Conservation (phyloP, 2,797 vertebrate species). For the Lagocephalus sceleratus region DNA sequence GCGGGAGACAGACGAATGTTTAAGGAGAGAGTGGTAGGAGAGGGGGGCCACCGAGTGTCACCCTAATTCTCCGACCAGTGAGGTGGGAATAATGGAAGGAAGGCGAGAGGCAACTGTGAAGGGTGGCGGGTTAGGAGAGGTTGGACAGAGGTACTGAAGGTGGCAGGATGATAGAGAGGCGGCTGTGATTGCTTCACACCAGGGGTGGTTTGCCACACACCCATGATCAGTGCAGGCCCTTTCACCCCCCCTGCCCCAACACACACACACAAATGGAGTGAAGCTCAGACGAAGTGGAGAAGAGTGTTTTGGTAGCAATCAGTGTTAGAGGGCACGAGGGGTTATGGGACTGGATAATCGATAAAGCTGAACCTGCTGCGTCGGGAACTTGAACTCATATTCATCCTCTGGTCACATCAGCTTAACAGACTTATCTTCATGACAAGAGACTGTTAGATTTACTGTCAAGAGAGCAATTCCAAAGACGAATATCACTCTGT, state of each 20-base stretch:
- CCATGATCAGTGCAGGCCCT: slow-evolving; percentile 48
- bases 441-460: slow-evolving; percentile 46
- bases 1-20: slow-evolving; percentile 56
- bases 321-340: slow-evolving; percentile 24
- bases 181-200: slow-evolving; percentile 64
- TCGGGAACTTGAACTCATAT: slow-evolving; percentile 38
- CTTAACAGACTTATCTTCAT: slow-evolving; percentile 42
- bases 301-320: slow-evolving; percentile 29
- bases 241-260: slow-evolving; percentile 40
- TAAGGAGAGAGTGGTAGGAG: slow-evolving; percentile 18
- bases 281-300: slow-evolving; percentile 17
- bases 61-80: slow-evolving; percentile 70
- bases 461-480: slow-evolving; percentile 43
- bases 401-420: slow-evolving; percentile 27
- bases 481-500: slow-evolving; percentile 46
- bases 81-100: slow-evolving; percentile 61
- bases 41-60: slow-evolving; percentile 39
- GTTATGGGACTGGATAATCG: slow-evolving; percentile 42
- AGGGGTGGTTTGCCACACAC: slow-evolving; percentile 59
- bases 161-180: slow-evolving; percentile 63
- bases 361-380: slow-evolving; percentile 39
- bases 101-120: slow-evolving; percentile 37
- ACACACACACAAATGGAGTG: slow-evolving; percentile 17
- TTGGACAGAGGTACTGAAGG: slow-evolving; percentile 44
- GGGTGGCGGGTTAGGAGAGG: slow-evolving; percentile 51